Percentiles rank a stretch among this genome's conserved stretches.
Evolutionary conservation across 2,888 invertebrate genomes (phyloP).

Genomic region (Dryomyza anilis): DNA sequence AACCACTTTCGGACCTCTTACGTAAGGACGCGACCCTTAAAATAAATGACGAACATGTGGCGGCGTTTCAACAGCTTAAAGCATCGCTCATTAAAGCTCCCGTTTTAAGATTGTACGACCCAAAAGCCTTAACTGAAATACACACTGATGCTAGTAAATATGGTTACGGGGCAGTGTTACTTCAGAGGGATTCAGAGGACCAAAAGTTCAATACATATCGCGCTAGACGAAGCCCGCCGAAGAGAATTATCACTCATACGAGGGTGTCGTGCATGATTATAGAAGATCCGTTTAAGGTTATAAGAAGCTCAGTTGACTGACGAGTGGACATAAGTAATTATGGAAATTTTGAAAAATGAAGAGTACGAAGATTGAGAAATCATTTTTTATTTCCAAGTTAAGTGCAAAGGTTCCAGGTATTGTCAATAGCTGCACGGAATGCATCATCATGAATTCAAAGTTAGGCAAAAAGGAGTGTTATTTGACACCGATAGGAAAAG

Average conservation of each 20-base stretch:
- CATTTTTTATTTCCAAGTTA: not conserved
- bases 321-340: too few species aligned
- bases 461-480: conserved; percentile 24
- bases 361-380: conserved; percentile 8
- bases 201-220: too few species aligned
- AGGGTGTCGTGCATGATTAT: too few species aligned
- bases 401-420: not conserved
- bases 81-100: not conserved
- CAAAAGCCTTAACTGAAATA: not conserved
- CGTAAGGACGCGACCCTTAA: not conserved
- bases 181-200: too few species aligned
- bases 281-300: too few species aligned
- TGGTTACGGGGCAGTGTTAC: not conserved
- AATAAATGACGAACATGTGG: not conserved
- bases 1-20: too few species aligned
- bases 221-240: too few species aligned
- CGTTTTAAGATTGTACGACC: conserved; percentile 8
- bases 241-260: too few species aligned
- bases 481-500: conserved; percentile 14
- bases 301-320: too few species aligned
- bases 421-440: conserved; percentile 4
- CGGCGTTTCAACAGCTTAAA: conserved; percentile 1
- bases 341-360: conserved; percentile 19
- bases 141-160: not conserved
- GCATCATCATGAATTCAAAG: conserved; percentile 20